Percentiles rank a stretch among this genome's conserved stretches.
These are phyloP conservation scores for Zaprionus camerounensis DNA, from an alignment of 1,140 invertebrate species.

Conservation along the genomic window DNA sequence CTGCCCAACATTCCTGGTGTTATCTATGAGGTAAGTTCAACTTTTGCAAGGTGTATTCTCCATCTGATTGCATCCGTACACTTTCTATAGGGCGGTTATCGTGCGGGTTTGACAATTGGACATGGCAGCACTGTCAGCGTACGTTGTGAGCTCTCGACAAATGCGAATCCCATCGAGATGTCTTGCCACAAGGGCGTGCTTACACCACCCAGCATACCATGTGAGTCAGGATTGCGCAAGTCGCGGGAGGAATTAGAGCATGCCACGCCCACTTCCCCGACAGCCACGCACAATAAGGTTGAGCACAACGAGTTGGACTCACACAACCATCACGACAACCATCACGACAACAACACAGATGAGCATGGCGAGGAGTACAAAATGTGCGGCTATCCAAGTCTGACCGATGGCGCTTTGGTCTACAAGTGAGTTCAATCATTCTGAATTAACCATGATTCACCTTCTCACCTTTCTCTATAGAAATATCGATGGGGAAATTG, in stretches of 20 bases:
- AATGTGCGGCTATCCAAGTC: slow-evolving; percentile 77
- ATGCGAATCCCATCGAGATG: slow-evolving; percentile 81
- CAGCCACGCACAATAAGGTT: slow-evolving; percentile 24
- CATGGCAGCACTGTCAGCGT: slow-evolving; percentile 90
- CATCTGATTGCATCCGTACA: background rate
- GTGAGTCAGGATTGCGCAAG: slow-evolving; percentile 80
- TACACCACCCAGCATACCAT: slow-evolving; percentile 86
- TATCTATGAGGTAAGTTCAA: slow-evolving; percentile 86
- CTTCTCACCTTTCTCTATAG: slow-evolving; percentile 25
- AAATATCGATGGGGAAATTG: slow-evolving; percentile 81
- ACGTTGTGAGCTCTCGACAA: slow-evolving; percentile 86
- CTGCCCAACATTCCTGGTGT: slow-evolving; percentile 90
- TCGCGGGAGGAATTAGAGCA: slow-evolving; percentile 76
- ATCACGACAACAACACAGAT: slow-evolving; percentile 68
- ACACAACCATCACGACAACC: slow-evolving; percentile 52
- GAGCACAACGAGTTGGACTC: slow-evolving; percentile 85
- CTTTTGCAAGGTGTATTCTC: background rate
- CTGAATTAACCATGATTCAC: background rate
- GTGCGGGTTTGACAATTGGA: slow-evolving; percentile 90
- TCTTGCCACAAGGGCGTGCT: slow-evolving; percentile 89
- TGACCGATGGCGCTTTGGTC: slow-evolving; percentile 73
- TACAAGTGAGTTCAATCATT: slow-evolving; percentile 68
- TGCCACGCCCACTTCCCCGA: slow-evolving; percentile 32
- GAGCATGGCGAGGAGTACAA: slow-evolving; percentile 74
- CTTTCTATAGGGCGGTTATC: slow-evolving; percentile 87